These are phyloP conservation scores for Clivina fossor DNA, from an alignment of 2,888 invertebrate genomes.

Conservation along the genomic window DNA sequence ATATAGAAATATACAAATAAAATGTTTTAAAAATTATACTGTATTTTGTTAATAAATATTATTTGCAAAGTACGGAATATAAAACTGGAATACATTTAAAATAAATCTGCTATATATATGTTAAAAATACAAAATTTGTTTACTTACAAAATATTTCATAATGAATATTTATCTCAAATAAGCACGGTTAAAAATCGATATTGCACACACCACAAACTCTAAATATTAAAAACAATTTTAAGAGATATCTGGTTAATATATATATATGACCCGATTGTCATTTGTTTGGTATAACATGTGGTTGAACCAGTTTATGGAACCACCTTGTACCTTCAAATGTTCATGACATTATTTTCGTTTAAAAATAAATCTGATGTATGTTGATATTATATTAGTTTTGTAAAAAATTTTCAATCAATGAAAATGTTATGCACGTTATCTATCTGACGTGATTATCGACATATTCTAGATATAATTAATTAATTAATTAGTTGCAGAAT, in stretches of 20 bases:
- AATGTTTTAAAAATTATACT: no score
- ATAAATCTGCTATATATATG: no score
- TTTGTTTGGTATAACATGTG: conserved; percentile 16
- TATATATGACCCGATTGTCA: conserved; percentile 19
- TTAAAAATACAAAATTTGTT: not conserved
- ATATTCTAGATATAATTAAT: no score
- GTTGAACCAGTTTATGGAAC: conserved; percentile 18
- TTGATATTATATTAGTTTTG: not conserved
- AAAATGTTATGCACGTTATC: no score
- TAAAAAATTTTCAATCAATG: no score
- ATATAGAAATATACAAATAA: no score
- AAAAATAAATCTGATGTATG: not conserved
- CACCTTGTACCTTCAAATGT: conserved; percentile 27
- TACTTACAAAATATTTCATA: conserved; percentile 19
- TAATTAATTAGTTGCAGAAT: no score
- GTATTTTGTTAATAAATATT: no score
- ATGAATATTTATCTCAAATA: conserved; percentile 1
- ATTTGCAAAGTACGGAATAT: no score
- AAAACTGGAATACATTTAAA: no score
- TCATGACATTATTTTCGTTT: conserved; percentile 25
- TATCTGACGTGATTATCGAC: no score
- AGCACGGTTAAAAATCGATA: no score
- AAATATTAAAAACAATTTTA: not conserved
- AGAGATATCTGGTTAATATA: conserved; percentile 9
- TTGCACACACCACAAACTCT: not conserved